Evolutionary conservation across 2,888 invertebrate species (phyloP), one percentile per base, ranked within the genome.

Genomic region (Sipha maydis): DNA sequence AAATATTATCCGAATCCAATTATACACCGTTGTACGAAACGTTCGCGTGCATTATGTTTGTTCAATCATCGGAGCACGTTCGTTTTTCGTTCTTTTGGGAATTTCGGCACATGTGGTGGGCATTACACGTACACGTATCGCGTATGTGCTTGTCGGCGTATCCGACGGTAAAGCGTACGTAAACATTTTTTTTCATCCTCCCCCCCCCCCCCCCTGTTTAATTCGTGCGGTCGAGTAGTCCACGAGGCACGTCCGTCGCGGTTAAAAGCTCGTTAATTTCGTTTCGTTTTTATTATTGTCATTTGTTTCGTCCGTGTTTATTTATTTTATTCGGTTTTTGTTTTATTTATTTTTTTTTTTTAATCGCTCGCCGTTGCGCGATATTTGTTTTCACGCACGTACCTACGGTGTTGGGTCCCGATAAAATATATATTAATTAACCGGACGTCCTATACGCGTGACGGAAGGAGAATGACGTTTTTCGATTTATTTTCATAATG

Each of bases 61-160:
- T 78, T 78, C 56, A 79, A 79, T 71, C n/a, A 41, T 56, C 79
- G 54, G 38, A 34, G 79, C 79, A 79, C 86, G 86, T 86, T 73
- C 86, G 71, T 71, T 79, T 79, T 79, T 56, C 34, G 79, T 86
- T 86, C 79, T 86, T 79, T 78, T 73, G 86, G 69, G 86, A 86
- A 86, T 86, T 86, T 79, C 61, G 31, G 67, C 86, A 79, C 86
- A 38, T 79, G 77, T 34, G 34, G n/a, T n/a, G n/a, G n/a, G n/a
- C n/a, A n/a, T n/a, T n/a, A n/a, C n/a, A n/a, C n/a, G n/a, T n/a
- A n/a, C n/a, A n/a, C n/a, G n/a, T n/a, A n/a, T n/a, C n/a, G n/a
- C n/a, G n/a, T n/a, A 9, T n/a, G 67, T 8, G 67, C 1, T n/a
- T 67, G n/a, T n/a, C n/a, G 9, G n/a, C n/a, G n/a, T n/a, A n/a